phyloP scores from a whole-genome alignment of 1,140 invertebrate genomes.

The Lethrus apterus region DNA sequence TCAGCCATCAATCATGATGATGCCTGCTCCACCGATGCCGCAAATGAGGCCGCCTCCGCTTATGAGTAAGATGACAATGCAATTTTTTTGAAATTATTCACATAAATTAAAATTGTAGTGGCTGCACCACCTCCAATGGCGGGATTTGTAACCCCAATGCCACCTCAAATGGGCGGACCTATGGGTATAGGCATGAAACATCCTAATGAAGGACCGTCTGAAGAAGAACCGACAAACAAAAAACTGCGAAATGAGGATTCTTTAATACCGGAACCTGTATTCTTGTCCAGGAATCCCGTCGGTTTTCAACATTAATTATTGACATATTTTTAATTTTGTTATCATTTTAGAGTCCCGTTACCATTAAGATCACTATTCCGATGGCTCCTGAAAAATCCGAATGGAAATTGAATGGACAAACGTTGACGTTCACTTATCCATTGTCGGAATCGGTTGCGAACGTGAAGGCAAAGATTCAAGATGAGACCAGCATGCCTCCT shows the following conservation, averaged over 20 bases:
- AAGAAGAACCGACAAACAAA: conserved; percentile 84
- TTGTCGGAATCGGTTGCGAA: conserved; percentile 73
- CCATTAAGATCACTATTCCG: conserved; percentile 73
- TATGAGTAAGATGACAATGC: conserved; percentile 45
- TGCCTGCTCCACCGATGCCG: conserved; percentile 52
- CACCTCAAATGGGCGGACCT: conserved; percentile 38
- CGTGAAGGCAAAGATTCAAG: conserved; percentile 84
- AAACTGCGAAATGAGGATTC: conserved; percentile 87
- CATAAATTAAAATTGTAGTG: conserved; percentile 23
- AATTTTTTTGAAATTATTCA: conserved; percentile 5
- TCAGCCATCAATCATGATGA: conserved; percentile 59
- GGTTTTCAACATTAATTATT: conserved; percentile 3
- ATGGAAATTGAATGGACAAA: conserved; percentile 95
- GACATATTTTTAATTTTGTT: conserved; percentile 11
- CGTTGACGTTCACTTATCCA: conserved; percentile 70
- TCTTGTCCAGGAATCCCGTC: conserved; percentile 58
- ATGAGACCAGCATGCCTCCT: conserved; percentile 86
- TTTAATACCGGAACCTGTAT: conserved; percentile 80
- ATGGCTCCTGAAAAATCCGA: conserved; percentile 83
- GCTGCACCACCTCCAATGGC: conserved; percentile 46
- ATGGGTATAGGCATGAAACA: conserved; percentile 46
- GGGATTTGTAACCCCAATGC: conserved; percentile 42
- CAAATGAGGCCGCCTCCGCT: conserved; percentile 55
- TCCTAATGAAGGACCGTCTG: conserved; percentile 42
- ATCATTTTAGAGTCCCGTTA: conserved; percentile 53